Conservation (phyloP, 2,113 vertebrate genomes). For the Sciurus niger region DNA sequence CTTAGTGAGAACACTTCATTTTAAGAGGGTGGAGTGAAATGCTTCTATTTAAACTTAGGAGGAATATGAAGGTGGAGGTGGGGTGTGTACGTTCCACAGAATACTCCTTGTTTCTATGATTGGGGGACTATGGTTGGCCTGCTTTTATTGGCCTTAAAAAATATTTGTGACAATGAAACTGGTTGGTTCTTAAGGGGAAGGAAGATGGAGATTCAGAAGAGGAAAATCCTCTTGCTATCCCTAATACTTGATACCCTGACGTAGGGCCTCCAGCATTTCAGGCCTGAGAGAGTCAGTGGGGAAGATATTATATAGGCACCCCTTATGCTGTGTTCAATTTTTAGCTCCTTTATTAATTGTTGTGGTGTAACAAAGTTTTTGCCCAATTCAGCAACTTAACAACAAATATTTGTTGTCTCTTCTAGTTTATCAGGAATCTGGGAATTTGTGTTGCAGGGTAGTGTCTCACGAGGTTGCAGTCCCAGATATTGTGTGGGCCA, state of each 20-base stretch:
- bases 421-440: not conserved
- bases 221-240: not conserved
- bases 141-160: conserved; percentile 45
- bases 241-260: not conserved
- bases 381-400: not conserved
- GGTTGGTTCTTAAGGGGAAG: conserved; percentile 2
- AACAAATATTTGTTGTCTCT: not conserved
- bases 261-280: not conserved
- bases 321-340: not conserved
- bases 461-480: not conserved
- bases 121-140: not conserved
- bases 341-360: not conserved
- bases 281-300: not conserved
- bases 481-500: not conserved
- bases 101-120: not conserved
- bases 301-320: not conserved
- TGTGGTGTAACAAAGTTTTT: not conserved
- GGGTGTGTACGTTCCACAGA: not conserved
- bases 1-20: conserved; percentile 70
- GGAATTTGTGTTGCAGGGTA: not conserved
- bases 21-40: conserved; percentile 73
- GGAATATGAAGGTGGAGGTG: not conserved
- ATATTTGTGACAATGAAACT: conserved; percentile 35
- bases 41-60: conserved; percentile 66
- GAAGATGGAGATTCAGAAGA: conserved; percentile 5